Base-by-base conservation (phyloP, 2,888 invertebrate genomes). In the Phytoseiulus persimilis region DNA sequence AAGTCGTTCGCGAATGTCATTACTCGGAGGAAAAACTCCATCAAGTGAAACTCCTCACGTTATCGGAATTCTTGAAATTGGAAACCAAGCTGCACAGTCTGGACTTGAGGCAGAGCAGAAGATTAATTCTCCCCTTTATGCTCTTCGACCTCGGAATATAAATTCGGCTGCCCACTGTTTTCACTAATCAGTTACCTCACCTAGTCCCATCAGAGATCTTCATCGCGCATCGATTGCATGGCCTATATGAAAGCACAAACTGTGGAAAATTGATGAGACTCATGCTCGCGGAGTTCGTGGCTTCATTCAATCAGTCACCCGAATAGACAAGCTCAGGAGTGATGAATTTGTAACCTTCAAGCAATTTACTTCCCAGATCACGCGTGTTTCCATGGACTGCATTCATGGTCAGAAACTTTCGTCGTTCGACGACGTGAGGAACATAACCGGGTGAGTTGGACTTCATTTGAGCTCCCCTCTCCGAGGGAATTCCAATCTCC, bases 371-470 rank as follows among this genome's bases (percentile, higher is more conserved):
- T 87, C 33, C 3, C 45, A 87, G 87, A 87, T 87, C 33, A 87
- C 14, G 11, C 32, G 87, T 6, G 23, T 87, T 0, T 32, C 87
- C 5, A 14, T 87, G 39, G 87, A 87, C 11, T 87, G 32, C 45
- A 31, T 87, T n/a, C 87, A 87, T 23, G 87, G 39, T 31, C 87
- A 87, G 45, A 33, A 33, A 33, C 33, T 87, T 28, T 28, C 32
- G 28, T 87, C 87, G 87, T 23, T 87, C 2, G 87, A 87, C 11
- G 87, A 87, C 45, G 87, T 33, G 6, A 0, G 14, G 28, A 87
- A 87, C 39, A 87, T 87, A 28, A 87, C 87, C 9, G 33, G 87
- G 87, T 87, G 45, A 87, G 87, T 87, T 18, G 28, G 23, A 84
- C n/a, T 87, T 84, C 33, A 23, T 33, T 83, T n/a, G n/a, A 83